phyloP scores from a whole-genome alignment of 2,888 invertebrate species.

The Spodoptera littoralis region DNA sequence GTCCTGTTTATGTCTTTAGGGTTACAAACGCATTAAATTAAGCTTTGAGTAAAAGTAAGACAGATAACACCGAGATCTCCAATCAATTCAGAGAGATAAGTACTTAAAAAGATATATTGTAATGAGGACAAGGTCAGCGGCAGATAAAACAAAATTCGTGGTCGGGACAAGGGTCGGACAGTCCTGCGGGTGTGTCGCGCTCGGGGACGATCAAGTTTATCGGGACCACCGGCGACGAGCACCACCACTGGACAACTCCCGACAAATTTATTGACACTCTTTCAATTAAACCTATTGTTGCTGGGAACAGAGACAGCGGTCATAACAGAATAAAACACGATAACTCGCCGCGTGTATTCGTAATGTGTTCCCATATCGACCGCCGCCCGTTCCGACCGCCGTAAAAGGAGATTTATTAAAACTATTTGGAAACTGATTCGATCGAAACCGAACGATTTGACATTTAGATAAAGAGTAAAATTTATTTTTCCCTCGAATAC shows the following conservation, averaged over 20 bases:
- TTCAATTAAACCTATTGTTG: constrained; percentile 89
- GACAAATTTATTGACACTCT: constrained; percentile 89
- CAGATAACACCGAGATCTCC: constrained; percentile 71
- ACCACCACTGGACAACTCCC: constrained; percentile 68
- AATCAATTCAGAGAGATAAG: constrained; percentile 72
- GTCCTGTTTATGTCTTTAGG: constrained; percentile 52
- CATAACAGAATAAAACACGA: constrained; percentile 87
- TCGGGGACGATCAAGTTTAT: constrained; percentile 74
- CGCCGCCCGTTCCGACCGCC: constrained; percentile 76
- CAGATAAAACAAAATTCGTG: constrained; percentile 83
- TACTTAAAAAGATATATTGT: constrained; percentile 78
- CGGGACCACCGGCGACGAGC: constrained; percentile 84
- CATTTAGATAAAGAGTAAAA: constrained; percentile 89
- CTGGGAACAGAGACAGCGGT: constrained; percentile 79
- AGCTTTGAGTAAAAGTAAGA: constrained; percentile 50
- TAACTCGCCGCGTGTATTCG: constrained; percentile 85
- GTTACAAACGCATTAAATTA: constrained; percentile 57
- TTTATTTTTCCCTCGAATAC: constrained; percentile 86
- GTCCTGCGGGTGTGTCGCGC: constrained; percentile 75
- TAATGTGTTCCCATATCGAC: constrained; percentile 82
- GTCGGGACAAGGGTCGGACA: constrained; percentile 75
- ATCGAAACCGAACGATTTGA: constrained; percentile 88
- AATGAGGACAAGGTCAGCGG: constrained; percentile 81
- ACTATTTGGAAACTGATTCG: constrained; percentile 89
- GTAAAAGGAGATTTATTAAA: constrained; percentile 89